A percentile compares a stretch with the other conserved stretches of the same genome.
Evolutionary conservation across 2,888 invertebrate genomes (phyloP).

Genomic region (Epicampocera succincta): DNA sequence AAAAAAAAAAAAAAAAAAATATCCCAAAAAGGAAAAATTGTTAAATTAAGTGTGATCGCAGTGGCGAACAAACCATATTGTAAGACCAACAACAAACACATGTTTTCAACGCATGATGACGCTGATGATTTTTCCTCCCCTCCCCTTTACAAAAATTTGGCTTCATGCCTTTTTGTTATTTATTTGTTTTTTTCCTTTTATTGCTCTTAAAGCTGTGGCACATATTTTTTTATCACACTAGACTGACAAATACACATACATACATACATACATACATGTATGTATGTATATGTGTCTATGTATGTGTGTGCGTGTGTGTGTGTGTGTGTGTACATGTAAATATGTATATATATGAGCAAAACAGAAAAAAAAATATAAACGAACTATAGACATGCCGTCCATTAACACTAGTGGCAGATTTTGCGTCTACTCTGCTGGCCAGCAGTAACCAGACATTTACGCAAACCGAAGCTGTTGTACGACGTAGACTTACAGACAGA

Average conservation of each 20-base stretch:
- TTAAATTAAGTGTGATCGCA: conserved; percentile 59
- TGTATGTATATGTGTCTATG: too few species aligned
- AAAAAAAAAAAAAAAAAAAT: conserved; percentile 16
- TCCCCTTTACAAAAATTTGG: neutral
- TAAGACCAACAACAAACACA: conserved; percentile 27
- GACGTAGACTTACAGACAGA: neutral
- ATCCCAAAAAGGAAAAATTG: conserved; percentile 17
- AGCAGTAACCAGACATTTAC: conserved; percentile 21
- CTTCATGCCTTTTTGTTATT: neutral
- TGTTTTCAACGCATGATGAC: conserved; percentile 30
- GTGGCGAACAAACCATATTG: conserved; percentile 47
- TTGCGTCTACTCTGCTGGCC: conserved; percentile 21
- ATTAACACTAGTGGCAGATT: neutral
- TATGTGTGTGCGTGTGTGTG: too few species aligned
- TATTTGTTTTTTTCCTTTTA: neutral
- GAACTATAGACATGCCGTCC: neutral
- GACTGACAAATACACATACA: neutral
- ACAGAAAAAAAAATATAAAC: neutral
- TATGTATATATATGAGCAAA: neutral
- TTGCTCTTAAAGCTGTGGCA: conserved; percentile 24
- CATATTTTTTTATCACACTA: conserved; percentile 33
- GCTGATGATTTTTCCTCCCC: conserved; percentile 1
- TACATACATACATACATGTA: too few species aligned
- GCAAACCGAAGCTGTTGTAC: neutral
- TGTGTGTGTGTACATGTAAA: too few species aligned